Conservation (phyloP, 2,797 vertebrate genomes). For the Ara ararauna region DNA sequence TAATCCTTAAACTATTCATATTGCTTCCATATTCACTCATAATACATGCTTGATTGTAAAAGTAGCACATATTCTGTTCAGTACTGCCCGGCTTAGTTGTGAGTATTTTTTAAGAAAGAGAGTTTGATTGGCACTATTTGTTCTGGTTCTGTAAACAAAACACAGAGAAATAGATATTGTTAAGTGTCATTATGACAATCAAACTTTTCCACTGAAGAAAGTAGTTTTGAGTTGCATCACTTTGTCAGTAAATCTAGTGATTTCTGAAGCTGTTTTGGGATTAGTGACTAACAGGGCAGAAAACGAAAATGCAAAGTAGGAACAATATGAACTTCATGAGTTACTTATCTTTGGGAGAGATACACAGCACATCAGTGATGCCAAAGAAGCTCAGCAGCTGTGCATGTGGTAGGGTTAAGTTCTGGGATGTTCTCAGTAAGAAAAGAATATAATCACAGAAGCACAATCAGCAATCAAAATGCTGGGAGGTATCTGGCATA, state of each 20-base stretch:
- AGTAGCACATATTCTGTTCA: background rate
- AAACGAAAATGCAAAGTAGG: slow-evolving; percentile 46
- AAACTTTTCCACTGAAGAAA: background rate
- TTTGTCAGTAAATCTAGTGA: slow-evolving; percentile 15
- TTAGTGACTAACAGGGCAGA: slow-evolving; percentile 28
- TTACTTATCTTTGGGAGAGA: slow-evolving; percentile 5
- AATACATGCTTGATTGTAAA: slow-evolving; percentile 14
- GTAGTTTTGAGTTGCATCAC: background rate
- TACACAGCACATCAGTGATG: background rate
- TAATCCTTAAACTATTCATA: background rate
- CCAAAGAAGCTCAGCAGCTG: background rate
- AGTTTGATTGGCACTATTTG: slow-evolving; percentile 26
- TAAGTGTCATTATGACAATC: slow-evolving; percentile 8
- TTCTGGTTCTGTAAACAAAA: slow-evolving; percentile 9
- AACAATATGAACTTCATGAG: background rate
- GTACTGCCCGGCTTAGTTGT: background rate
- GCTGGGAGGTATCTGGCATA: background rate
- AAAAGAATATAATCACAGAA: background rate
- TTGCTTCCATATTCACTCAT: background rate
- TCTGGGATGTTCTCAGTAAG: background rate
- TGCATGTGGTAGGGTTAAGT: background rate
- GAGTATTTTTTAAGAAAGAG: background rate
- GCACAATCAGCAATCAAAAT: background rate
- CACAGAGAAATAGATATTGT: background rate
- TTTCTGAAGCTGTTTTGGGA: slow-evolving; percentile 46